These are phyloP conservation scores for Lasioglossum vierecki DNA, from an alignment of 2,888 invertebrate species.

Conservation along the genomic window DNA sequence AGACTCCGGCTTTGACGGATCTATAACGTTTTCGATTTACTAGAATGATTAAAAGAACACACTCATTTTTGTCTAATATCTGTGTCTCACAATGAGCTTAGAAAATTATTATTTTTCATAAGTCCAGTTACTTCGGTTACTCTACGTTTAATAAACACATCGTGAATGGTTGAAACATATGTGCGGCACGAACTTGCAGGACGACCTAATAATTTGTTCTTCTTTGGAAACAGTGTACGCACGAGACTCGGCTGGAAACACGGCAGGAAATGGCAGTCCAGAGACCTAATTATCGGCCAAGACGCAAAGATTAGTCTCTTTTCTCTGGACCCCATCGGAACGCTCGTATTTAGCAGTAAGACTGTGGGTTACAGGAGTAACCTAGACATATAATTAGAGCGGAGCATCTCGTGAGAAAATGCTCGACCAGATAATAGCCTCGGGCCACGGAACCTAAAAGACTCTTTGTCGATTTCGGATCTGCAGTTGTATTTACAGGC, in stretches of 20 bases:
- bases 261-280: conserved; percentile 23
- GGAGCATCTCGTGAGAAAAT: conserved; percentile 82
- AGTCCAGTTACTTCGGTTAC: background rate
- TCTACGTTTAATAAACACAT: background rate
- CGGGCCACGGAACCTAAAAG: conserved; percentile 78
- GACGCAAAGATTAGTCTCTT: conserved; percentile 76
- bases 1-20: background rate
- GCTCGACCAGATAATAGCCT: conserved; percentile 77
- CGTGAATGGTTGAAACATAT: background rate
- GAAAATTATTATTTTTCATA: background rate
- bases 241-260: background rate
- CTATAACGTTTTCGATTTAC: background rate
- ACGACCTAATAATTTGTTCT: background rate
- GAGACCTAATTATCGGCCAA: conserved; percentile 53
- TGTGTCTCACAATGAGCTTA: background rate
- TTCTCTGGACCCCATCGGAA: conserved; percentile 44
- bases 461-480: conserved; percentile 40
- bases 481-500: conserved; percentile 59
- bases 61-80: background rate
- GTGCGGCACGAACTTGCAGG: background rate
- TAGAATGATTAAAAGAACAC: background rate
- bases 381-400: conserved; percentile 83
- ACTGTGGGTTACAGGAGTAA: conserved; percentile 80
- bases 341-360: conserved; percentile 77
- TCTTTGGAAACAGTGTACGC: background rate